Evolutionary conservation across 2,797 vertebrate species (phyloP).

Genomic region (Pangasius mekongensis): DNA sequence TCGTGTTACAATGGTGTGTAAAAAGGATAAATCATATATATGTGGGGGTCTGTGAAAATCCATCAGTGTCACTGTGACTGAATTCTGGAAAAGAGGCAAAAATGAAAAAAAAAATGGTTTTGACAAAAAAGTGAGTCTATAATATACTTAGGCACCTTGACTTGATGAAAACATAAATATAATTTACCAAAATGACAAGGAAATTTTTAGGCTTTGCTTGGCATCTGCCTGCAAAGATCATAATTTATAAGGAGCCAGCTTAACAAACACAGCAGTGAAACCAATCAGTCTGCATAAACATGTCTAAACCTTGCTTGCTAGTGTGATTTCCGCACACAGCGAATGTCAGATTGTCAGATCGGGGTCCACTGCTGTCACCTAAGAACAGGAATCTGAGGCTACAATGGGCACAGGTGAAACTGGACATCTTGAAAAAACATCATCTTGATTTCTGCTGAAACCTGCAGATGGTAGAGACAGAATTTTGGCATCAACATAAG

Average conservation of each 20-base stretch:
- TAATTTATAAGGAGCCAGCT: not conserved
- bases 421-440: not conserved
- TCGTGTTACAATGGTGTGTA: not conserved
- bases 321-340: not conserved
- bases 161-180: not conserved
- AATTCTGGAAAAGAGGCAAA: not conserved
- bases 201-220: not conserved
- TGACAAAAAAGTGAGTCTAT: not conserved
- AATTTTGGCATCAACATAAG: not conserved
- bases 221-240: not conserved
- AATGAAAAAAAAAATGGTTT: not conserved
- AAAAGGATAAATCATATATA: not conserved
- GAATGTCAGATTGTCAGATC: not conserved
- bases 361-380: not conserved
- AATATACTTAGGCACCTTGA: not conserved
- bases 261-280: not conserved
- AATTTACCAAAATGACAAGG: not conserved
- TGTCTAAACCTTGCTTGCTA: not conserved
- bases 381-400: not conserved
- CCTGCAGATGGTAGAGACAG: not conserved
- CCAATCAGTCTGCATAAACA: not conserved
- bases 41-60: not conserved
- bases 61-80: not conserved
- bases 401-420: not conserved
- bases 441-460: constrained; percentile 1